Conservation (phyloP, 2,888 invertebrate species). For the Callyntrura guangdongensis region DNA sequence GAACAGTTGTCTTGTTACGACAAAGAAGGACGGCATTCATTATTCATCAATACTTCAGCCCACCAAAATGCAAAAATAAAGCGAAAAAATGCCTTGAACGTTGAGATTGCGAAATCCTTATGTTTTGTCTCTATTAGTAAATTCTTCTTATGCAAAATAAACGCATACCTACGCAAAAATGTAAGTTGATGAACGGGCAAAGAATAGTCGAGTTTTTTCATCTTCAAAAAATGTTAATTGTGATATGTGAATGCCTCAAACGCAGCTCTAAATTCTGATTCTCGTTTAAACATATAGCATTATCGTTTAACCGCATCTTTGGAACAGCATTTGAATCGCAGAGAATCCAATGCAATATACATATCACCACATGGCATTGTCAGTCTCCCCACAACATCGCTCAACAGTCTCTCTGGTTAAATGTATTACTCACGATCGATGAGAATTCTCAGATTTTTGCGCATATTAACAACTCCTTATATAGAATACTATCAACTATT, state of each 20-base stretch:
- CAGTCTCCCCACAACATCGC: not conserved
- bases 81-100: not conserved
- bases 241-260: slow-evolving; percentile 7
- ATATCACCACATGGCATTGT: not conserved
- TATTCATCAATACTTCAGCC: slow-evolving; percentile 2
- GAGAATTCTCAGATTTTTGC: slow-evolving; percentile 20
- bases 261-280: not conserved
- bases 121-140: no score
- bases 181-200: not conserved
- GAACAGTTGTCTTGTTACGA: slow-evolving; percentile 7
- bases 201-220: slow-evolving; percentile 23
- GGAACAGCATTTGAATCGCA: no score
- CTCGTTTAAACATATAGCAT: not conserved
- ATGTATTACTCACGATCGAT: not conserved
- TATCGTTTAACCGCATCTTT: not conserved
- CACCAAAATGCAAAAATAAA: not conserved
- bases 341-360: no score
- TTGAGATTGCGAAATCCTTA: not conserved
- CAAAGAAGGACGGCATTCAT: slow-evolving; percentile 21
- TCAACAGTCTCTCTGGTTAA: not conserved
- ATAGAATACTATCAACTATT: not conserved
- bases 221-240: slow-evolving; percentile 34
- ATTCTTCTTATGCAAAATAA: not conserved
- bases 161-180: slow-evolving; percentile 9
- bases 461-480: not conserved